Conservation (phyloP, 2,797 vertebrate species). For the Sphenopsis melanotis region DNA sequence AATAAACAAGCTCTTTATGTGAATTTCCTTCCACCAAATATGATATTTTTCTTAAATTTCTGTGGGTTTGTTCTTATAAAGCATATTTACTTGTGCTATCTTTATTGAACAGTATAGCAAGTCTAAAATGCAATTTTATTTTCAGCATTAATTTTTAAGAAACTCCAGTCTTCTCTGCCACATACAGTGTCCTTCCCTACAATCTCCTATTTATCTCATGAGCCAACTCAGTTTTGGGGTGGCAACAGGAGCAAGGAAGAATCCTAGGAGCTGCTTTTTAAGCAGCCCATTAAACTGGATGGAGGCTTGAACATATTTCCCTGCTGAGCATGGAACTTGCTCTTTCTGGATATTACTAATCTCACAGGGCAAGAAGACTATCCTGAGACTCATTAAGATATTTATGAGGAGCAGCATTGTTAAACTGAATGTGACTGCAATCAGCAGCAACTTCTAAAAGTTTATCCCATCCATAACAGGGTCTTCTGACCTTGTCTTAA, state of each 20-base stretch:
- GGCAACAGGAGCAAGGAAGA: neutral
- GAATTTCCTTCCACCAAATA: neutral
- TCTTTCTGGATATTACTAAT: slow-evolving; percentile 15
- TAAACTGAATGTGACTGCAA: slow-evolving; percentile 28
- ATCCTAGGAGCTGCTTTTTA: neutral
- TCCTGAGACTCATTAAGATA: slow-evolving; percentile 29
- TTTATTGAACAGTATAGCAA: neutral
- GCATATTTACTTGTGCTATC: neutral
- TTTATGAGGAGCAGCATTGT: slow-evolving; percentile 23
- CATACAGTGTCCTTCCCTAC: neutral
- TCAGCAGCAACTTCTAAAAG: neutral
- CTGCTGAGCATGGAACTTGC: neutral
- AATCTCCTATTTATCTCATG: neutral
- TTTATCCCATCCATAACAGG: neutral
- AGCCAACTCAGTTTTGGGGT: neutral
- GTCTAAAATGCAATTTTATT: neutral
- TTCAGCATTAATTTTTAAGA: neutral
- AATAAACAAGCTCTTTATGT: neutral
- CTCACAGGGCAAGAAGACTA: neutral
- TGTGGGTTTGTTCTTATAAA: neutral
- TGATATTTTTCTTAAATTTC: neutral
- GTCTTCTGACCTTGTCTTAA: slow-evolving; percentile 5
- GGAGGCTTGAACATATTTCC: neutral
- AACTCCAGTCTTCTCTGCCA: neutral
- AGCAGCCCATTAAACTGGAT: slow-evolving; percentile 1